Percentiles rank a stretch among this genome's conserved stretches.
Evolutionary conservation across 2,797 vertebrate species (phyloP).

Genomic region (Uromys caudimaculatus): DNA sequence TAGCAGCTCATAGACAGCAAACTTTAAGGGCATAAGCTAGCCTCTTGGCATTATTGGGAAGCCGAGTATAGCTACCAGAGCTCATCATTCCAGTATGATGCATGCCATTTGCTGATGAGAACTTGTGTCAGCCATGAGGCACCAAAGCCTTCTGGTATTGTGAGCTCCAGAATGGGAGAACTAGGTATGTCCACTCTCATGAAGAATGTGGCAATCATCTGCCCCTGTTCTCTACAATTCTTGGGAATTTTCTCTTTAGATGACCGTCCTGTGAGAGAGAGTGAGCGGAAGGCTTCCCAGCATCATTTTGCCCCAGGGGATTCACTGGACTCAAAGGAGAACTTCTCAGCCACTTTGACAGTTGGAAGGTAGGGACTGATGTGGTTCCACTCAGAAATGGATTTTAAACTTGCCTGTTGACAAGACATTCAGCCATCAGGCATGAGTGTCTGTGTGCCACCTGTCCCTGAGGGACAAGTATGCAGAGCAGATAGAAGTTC

Average conservation of each 20-base stretch:
- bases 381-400: neutral
- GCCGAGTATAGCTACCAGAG: neutral
- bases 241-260: conserved; percentile 82
- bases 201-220: neutral
- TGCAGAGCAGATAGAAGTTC: neutral
- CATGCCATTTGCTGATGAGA: neutral
- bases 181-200: accelerated
- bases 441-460: accelerated
- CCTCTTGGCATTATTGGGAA: neutral
- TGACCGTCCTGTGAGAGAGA: conserved; percentile 87
- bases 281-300: conserved; percentile 88
- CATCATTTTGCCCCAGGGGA: conserved; percentile 88
- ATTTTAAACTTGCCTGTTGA: neutral
- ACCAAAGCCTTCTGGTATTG: neutral
- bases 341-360: conserved; percentile 52
- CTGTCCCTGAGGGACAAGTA: accelerated
- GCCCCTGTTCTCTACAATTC: neutral
- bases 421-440: neutral
- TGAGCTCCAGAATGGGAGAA: neutral
- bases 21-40: accelerated
- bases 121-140: neutral
- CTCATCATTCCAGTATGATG: neutral
- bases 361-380: conserved; percentile 59
- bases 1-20: neutral
- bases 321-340: conserved; percentile 75